Percentiles rank a stretch among this genome's conserved stretches.
These are phyloP conservation scores for Odocoileus virginianus DNA, from an alignment of 2,113 vertebrate species.

Conservation along the genomic window DNA sequence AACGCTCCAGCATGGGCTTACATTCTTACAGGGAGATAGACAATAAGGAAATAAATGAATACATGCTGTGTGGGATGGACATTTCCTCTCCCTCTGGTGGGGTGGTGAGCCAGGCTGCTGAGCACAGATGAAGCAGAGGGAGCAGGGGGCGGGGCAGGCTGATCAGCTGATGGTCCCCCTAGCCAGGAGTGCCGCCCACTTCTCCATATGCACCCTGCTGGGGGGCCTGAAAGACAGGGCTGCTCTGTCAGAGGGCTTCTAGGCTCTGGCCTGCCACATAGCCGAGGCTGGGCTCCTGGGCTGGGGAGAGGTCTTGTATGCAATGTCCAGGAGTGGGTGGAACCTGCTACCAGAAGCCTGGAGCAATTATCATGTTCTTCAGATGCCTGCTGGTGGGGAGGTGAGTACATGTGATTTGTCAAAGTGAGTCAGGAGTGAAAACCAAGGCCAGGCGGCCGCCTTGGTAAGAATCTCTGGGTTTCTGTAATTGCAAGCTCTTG, in stretches of 20 bases:
- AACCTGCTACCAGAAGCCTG: background rate
- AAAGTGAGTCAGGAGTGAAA: background rate
- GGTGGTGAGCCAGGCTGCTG: too few species aligned
- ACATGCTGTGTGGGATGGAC: background rate
- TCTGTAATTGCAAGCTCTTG: conserved; percentile 37
- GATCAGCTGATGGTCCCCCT: background rate
- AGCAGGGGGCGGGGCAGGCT: background rate
- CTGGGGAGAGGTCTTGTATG: too few species aligned
- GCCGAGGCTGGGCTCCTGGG: background rate
- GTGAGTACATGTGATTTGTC: background rate
- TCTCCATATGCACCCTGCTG: background rate
- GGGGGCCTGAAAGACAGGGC: background rate
- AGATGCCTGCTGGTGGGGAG: background rate
- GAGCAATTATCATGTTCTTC: background rate
- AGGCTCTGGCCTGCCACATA: background rate
- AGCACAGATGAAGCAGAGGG: background rate
- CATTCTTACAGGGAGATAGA: background rate
- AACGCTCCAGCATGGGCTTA: background rate
- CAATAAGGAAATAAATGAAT: background rate
- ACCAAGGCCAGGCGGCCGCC: background rate
- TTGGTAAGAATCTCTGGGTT: background rate
- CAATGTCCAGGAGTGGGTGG: background rate
- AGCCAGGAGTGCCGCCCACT: fast-evolving
- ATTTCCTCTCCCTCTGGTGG: background rate
- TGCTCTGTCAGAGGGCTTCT: background rate